Percentiles rank a stretch among this genome's conserved stretches.
These are phyloP conservation scores for Lophochroa leadbeateri DNA, from an alignment of 2,113 vertebrate species.

Conservation along the genomic window DNA sequence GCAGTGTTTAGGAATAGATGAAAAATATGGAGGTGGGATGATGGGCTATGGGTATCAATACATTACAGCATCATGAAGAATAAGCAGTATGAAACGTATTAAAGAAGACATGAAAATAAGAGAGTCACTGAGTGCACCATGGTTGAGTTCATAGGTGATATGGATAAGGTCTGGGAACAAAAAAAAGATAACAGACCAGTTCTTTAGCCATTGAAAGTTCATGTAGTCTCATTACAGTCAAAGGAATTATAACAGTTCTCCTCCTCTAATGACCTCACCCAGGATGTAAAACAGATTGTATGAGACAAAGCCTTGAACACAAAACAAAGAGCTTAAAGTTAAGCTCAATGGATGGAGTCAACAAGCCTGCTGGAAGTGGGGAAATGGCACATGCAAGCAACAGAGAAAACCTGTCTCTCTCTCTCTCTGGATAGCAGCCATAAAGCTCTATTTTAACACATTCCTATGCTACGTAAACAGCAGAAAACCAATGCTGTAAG, in stretches of 20 bases:
- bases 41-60: not conserved
- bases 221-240: not conserved
- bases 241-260: not conserved
- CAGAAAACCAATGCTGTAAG: not conserved
- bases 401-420: not conserved
- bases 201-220: not conserved
- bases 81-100: not conserved
- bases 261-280: not conserved
- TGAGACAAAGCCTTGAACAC: not conserved
- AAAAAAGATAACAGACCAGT: not conserved
- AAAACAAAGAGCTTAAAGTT: not conserved
- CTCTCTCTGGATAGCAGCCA: not conserved
- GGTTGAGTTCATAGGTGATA: not conserved
- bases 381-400: fast-evolving
- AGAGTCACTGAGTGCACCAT: not conserved
- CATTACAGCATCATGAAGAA: not conserved
- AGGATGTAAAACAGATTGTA: not conserved
- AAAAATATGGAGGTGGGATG: not conserved
- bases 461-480: not conserved
- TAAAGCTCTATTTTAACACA: not conserved
- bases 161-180: not conserved
- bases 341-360: not conserved
- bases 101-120: not conserved
- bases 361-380: not conserved
- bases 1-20: not conserved